These are phyloP conservation scores for Smutsia temminckii DNA, from an alignment of 2,797 vertebrate species.

Conservation along the genomic window DNA sequence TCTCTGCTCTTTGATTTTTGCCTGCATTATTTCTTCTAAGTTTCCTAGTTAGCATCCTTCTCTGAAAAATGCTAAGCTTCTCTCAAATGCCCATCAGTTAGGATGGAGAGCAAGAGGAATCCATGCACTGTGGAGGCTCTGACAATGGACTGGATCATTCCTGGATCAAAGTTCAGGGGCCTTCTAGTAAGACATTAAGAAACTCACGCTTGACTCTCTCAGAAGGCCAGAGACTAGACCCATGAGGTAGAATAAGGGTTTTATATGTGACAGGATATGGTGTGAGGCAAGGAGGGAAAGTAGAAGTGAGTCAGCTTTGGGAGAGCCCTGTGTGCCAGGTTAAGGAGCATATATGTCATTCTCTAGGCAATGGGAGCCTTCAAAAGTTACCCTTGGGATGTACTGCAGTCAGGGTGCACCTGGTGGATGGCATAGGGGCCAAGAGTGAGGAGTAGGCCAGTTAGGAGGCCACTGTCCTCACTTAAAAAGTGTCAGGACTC, in stretches of 20 bases:
- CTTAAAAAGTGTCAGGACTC: neutral
- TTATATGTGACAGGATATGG: neutral
- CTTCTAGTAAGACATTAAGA: neutral
- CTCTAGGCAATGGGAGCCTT: neutral
- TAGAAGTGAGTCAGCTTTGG: neutral
- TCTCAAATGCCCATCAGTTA: neutral
- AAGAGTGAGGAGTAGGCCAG: neutral
- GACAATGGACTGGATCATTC: neutral
- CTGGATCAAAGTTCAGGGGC: neutral
- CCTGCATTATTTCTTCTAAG: neutral
- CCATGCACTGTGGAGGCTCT: neutral
- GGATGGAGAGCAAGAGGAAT: neutral
- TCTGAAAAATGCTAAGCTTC: slow-evolving; percentile 9
- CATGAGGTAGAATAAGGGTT: neutral
- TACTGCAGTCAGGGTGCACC: neutral
- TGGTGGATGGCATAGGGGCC: neutral
- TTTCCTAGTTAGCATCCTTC: neutral
- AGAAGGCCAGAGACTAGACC: neutral
- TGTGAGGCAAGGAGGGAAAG: neutral
- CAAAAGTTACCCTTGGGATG: neutral
- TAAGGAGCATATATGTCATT: neutral
- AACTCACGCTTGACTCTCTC: neutral
- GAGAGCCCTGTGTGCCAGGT: neutral
- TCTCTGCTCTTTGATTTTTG: neutral
- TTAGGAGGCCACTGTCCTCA: neutral